phyloP scores from a whole-genome alignment of 2,113 vertebrate species.

The Rhineura floridana region DNA sequence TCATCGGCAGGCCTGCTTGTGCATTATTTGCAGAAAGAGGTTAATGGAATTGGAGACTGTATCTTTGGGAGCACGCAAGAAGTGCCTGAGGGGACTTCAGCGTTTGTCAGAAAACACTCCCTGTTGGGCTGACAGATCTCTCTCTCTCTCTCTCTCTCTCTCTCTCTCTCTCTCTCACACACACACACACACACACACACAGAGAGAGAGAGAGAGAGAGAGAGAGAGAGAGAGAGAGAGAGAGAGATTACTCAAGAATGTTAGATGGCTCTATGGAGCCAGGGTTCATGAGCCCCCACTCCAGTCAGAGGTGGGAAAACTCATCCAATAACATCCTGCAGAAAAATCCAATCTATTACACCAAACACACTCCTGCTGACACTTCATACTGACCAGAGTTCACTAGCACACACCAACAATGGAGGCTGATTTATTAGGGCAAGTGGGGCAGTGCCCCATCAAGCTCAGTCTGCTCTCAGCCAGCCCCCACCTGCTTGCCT shows the following conservation, averaged over 20 bases:
- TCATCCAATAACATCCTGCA: not conserved
- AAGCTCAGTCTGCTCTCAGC: too few relatives aligned
- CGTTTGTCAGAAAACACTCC: rapidly evolving
- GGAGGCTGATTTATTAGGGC: too few relatives aligned
- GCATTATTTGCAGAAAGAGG: not conserved
- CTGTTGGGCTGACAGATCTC: not conserved
- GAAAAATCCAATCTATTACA: not conserved
- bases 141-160: too few relatives aligned
- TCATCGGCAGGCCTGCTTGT: conserved; percentile 17
- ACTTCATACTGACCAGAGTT: not conserved
- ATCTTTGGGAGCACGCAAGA: not conserved
- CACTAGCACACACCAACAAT: not conserved
- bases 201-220: too few relatives aligned
- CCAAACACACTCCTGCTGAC: not conserved
- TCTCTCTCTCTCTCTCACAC: too few relatives aligned
- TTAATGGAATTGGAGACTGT: not conserved
- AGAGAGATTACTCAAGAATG: not conserved
- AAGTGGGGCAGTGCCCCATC: too few relatives aligned
- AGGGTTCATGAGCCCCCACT: not conserved
- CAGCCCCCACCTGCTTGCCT: too few relatives aligned
- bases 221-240: too few relatives aligned
- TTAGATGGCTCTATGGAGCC: not conserved
- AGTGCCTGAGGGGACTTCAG: not conserved
- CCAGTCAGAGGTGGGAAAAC: not conserved
- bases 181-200: not conserved